phyloP scores from a whole-genome alignment of 2,888 invertebrate genomes.

The Cyrtodaria siliqua region DNA sequence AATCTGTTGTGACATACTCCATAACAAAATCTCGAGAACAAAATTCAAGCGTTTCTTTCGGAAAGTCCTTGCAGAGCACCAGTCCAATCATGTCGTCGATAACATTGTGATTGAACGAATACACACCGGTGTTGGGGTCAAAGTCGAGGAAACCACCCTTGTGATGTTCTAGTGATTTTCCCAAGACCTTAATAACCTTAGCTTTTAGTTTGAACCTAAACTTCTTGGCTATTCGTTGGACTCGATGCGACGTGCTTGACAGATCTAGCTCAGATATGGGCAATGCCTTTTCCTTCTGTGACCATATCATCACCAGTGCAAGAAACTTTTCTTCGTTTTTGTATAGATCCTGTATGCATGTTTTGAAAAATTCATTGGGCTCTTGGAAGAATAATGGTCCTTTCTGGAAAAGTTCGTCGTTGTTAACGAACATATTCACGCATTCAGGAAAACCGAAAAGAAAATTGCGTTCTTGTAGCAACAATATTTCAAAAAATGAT shows the following conservation, averaged over 20 bases:
- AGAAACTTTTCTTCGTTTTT: conserved; percentile 38
- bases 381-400: conserved; percentile 22
- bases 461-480: background rate
- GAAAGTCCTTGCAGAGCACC: conserved; percentile 34
- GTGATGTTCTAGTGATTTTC: conserved; percentile 31
- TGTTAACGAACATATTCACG: conserved; percentile 41
- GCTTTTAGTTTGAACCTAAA: conserved; percentile 28
- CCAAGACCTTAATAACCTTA: conserved; percentile 7
- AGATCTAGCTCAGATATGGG: background rate
- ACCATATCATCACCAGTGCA: conserved; percentile 41
- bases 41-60: conserved; percentile 28
- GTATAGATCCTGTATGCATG: conserved; percentile 30
- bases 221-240: conserved; percentile 5
- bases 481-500: background rate
- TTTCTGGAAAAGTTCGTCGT: conserved; percentile 24
- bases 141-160: conserved; percentile 27
- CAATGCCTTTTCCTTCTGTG: background rate
- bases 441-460: conserved; percentile 50
- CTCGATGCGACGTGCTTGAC: conserved; percentile 3
- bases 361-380: conserved; percentile 44
- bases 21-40: conserved; percentile 31
- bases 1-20: conserved; percentile 26
- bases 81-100: conserved; percentile 49
- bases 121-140: conserved; percentile 12
- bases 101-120: conserved; percentile 35